A percentile compares a stretch with the other conserved stretches of the same genome.
Conservation (phyloP, 1,140 invertebrate genomes). For the Odontomachus brunneus region DNA sequence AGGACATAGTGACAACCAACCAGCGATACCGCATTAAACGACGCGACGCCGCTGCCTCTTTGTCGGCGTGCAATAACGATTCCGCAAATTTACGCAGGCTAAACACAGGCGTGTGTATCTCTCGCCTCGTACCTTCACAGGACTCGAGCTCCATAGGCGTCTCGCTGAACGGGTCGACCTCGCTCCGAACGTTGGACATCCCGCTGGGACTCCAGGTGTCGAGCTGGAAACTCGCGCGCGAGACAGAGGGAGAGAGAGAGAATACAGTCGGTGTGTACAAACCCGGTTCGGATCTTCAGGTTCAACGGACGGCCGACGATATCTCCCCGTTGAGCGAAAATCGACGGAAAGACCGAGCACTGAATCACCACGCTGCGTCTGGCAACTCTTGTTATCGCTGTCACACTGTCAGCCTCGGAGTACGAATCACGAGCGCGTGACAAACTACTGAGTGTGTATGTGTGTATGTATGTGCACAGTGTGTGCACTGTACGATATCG, state of each 20-base stretch:
- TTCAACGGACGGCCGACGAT: not conserved
- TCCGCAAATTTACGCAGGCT: not conserved
- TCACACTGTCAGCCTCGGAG: not conserved
- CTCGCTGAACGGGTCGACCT: slow-evolving; percentile 79
- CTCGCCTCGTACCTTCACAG: slow-evolving; percentile 62
- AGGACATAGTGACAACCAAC: not conserved
- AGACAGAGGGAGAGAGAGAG: too few species aligned
- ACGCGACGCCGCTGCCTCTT: not conserved
- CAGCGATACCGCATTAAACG: not conserved
- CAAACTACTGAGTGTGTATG: slow-evolving; percentile 11
- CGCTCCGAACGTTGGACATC: slow-evolving; percentile 74
- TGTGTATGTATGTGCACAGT: too few species aligned
- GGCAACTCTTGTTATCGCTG: slow-evolving; percentile 5
- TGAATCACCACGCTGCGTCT: not conserved
- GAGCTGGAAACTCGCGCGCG: too few species aligned
- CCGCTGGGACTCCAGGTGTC: not conserved
- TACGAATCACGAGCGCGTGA: not conserved
- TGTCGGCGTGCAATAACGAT: not conserved
- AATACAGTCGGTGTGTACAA: too few species aligned
- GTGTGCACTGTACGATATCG: too few species aligned
- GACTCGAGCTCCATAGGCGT: slow-evolving; percentile 70
- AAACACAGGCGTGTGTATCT: not conserved
- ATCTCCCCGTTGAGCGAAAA: not conserved
- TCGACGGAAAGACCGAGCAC: not conserved
- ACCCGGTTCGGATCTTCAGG: not conserved